Evolutionary conservation across 2,888 invertebrate species (phyloP).

Genomic region (Drosophila peninsularis): DNA sequence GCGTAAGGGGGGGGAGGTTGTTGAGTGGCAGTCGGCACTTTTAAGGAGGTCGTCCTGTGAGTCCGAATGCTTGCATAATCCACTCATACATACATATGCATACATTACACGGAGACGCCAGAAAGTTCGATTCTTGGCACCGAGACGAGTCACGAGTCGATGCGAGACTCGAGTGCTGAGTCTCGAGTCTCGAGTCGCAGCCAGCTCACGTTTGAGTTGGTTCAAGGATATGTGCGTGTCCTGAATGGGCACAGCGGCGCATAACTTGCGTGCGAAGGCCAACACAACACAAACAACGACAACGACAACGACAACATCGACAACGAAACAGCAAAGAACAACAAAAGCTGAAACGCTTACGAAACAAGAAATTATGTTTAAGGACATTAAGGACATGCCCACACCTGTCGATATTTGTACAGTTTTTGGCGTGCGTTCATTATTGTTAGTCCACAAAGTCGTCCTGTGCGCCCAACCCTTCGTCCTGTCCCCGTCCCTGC

Average conservation of each 20-base stretch:
- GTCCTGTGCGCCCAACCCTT: background rate
- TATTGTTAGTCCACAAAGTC: constrained; percentile 17
- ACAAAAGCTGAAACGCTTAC: constrained; percentile 41
- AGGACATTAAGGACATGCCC: constrained; percentile 73
- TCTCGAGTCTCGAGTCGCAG: constrained; percentile 5
- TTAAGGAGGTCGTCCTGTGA: constrained; percentile 41
- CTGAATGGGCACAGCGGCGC: constrained; percentile 39
- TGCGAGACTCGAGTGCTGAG: constrained; percentile 7
- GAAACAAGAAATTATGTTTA: constrained; percentile 63
- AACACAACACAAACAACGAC: constrained; percentile 30
- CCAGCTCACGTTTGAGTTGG: constrained; percentile 19
- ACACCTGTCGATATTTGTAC: constrained; percentile 79
- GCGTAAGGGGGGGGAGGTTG: background rate
- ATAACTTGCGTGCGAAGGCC: constrained; percentile 75
- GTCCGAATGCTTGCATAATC: constrained; percentile 73
- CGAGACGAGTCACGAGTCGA: constrained; percentile 10
- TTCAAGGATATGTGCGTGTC: constrained; percentile 75
- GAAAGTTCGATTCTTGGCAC: constrained; percentile 30
- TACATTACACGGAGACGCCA: constrained; percentile 15
- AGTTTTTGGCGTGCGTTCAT: constrained; percentile 72
- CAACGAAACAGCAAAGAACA: constrained; percentile 14
- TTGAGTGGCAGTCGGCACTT: constrained; percentile 5
- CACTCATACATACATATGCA: constrained; percentile 39
- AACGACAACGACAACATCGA: constrained; percentile 23
- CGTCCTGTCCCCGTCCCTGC: too few relatives aligned